Conservation (phyloP, 2,113 vertebrate genomes). For the Butastur rufipennis region DNA sequence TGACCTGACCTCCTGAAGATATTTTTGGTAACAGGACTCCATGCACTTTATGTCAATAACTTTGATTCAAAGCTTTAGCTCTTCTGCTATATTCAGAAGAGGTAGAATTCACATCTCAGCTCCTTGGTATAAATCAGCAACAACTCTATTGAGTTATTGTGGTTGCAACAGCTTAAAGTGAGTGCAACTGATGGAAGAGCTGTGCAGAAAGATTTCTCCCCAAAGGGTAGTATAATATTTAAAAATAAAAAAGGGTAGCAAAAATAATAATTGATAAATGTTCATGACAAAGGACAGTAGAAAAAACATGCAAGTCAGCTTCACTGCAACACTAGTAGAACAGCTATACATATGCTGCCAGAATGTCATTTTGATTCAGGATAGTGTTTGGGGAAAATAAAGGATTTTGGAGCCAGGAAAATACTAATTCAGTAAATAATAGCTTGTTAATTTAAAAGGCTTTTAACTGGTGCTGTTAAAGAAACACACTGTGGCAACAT, state of each 20-base stretch:
- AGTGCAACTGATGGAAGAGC: background rate
- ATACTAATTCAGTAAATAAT: constrained; percentile 49
- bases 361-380: constrained; percentile 4
- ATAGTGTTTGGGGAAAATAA: constrained; percentile 33
- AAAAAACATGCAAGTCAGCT: background rate
- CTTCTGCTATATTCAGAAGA: background rate
- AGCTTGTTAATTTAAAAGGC: constrained; percentile 51
- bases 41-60: background rate
- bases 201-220: background rate
- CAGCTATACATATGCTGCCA: background rate
- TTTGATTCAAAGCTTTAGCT: background rate
- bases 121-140: background rate
- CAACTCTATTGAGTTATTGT: background rate
- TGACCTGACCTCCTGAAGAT: background rate
- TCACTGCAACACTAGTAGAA: background rate
- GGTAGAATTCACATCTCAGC: background rate
- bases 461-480: constrained; percentile 46
- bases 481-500: constrained; percentile 31
- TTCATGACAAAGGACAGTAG: background rate
- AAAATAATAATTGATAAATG: background rate
- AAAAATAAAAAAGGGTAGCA: background rate
- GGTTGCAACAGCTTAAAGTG: background rate
- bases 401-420: constrained; percentile 48
- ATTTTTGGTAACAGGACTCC: background rate
- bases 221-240: background rate